These are phyloP conservation scores for Cichlasoma orientale DNA, from an alignment of 2,797 vertebrate species.

Conservation along the genomic window DNA sequence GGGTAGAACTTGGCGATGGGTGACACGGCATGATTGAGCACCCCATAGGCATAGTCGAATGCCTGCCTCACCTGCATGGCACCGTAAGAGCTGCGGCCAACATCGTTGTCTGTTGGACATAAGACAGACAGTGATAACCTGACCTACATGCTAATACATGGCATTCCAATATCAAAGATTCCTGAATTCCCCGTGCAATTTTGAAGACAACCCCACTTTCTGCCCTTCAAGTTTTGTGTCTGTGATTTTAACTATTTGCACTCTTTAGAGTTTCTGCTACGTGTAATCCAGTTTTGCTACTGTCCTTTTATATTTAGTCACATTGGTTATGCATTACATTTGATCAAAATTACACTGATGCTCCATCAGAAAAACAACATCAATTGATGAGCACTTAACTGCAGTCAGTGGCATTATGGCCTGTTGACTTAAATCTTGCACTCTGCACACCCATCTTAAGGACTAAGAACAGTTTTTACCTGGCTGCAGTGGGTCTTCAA, in stretches of 20 bases:
- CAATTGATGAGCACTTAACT: not conserved
- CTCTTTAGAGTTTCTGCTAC: not conserved
- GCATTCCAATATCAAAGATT: not conserved
- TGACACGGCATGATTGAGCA: conserved; percentile 93
- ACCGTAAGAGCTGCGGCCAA: conserved; percentile 96
- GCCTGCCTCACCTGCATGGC: conserved; percentile 99
- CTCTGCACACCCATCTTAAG: not conserved
- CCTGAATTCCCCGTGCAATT: not conserved
- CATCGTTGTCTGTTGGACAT: conserved; percentile 88
- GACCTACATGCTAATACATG: not conserved
- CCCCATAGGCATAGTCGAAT: conserved; percentile 96
- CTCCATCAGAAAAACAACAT: not conserved
- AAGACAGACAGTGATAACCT: not conserved
- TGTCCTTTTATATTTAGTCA: not conserved
- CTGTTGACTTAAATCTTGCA: not conserved
- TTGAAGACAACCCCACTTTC: not conserved
- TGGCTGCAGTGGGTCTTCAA: conserved; percentile 96
- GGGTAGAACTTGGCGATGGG: conserved; percentile 95
- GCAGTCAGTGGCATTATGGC: not conserved
- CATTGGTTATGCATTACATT: not conserved
- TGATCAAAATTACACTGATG: not conserved
- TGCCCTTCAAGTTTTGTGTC: not conserved
- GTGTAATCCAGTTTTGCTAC: too few relatives aligned
- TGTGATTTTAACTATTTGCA: not conserved
- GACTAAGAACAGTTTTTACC: conserved; percentile 73